Conservation (phyloP, 53 echinoderm and acorn worm species). For the Arbacia lixula region DNA sequence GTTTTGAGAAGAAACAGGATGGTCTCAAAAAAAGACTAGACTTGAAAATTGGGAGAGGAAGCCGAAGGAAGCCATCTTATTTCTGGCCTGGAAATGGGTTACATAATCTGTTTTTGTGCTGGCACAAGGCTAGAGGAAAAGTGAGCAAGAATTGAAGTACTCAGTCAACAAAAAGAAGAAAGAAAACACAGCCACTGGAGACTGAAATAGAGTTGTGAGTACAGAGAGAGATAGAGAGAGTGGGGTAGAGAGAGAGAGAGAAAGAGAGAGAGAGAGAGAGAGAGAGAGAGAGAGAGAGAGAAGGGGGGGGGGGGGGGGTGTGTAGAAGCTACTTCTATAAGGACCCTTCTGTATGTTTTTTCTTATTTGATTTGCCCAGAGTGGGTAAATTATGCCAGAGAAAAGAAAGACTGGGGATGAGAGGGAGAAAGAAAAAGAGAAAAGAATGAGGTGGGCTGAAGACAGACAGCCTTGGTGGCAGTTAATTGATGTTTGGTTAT, state of each 20-base stretch:
- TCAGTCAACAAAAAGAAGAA: conserved; percentile 4
- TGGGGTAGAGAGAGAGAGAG: not conserved
- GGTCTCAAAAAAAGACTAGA: too few relatives aligned
- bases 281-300: not conserved
- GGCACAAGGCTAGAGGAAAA: conserved; percentile 50
- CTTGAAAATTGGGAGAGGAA: too few relatives aligned
- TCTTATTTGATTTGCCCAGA: too few relatives aligned
- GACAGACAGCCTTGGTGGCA: conserved; percentile 20
- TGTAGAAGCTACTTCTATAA: too few relatives aligned
- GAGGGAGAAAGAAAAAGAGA: not conserved
- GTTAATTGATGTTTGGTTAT: conserved; percentile 31
- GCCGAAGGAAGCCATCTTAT: conserved; percentile 39
- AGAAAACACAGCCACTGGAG: not conserved
- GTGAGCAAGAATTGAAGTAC: conserved; percentile 41
- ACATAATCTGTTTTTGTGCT: conserved; percentile 39
- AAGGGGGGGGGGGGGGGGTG: not conserved
- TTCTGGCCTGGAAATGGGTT: conserved; percentile 42
- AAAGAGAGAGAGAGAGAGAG: not conserved
- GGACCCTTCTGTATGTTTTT: too few relatives aligned
- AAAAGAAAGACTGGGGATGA: not conserved
- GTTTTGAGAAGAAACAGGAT: too few relatives aligned
- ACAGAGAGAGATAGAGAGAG: not conserved
- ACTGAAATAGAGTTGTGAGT: not conserved
- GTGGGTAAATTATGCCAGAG: too few relatives aligned
- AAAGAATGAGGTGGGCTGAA: not conserved